Base-by-base conservation (phyloP, 2,797 vertebrate species). In the Tachyglossus aculeatus region DNA sequence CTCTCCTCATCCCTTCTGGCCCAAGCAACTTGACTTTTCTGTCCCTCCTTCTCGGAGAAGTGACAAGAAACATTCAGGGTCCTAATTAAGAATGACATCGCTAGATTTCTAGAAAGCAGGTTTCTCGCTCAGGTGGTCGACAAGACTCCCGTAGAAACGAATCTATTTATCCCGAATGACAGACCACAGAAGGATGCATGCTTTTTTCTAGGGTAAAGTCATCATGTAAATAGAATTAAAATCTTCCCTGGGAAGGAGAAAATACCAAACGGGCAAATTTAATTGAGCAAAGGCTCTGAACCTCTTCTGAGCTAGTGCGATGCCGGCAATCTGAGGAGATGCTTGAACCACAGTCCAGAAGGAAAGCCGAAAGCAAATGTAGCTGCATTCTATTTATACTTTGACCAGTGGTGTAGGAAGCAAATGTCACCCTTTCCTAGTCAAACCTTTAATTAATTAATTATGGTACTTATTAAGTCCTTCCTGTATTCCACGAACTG, bases 231-330 rank as follows among this genome's bases (percentile, higher is more conserved):
- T 40, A 14, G 70, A 72, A 39, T 77, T 78, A 71, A 71, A 6
- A 29, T 71, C 38, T 50, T 32, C 64, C 24, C 45, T 70, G 64
- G 67, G 78, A 80, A 76, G 62, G 53, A 47, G 7, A 24, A 71
- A 41, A 70, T 51, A 44, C 31, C 44, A 39, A 64, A 31, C 0
- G 62, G 65, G 44, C 8, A 58, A 39, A 34, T 57, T 37, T n/a
- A n/a, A n/a, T n/a, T n/a, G n/a, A n/a, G n/a, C n/a, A n/a, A n/a
- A n/a, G n/a, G 36, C 27, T 74, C 24, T 19, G 45, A 66, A 31
- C 25, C 22, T 57, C 6, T 4, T 10, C 5, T 36, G 18, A 69
- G 18, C 18, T 37, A 19, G 8, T 52, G n/a, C n/a, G n/a, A n/a
- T n/a, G n/a, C n/a, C n/a, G n/a, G n/a, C n/a, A n/a, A n/a, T n/a